Percentiles rank a stretch among this genome's conserved stretches.
Conservation (phyloP, 2,113 vertebrate species). For the Recurvirostra avosetta region DNA sequence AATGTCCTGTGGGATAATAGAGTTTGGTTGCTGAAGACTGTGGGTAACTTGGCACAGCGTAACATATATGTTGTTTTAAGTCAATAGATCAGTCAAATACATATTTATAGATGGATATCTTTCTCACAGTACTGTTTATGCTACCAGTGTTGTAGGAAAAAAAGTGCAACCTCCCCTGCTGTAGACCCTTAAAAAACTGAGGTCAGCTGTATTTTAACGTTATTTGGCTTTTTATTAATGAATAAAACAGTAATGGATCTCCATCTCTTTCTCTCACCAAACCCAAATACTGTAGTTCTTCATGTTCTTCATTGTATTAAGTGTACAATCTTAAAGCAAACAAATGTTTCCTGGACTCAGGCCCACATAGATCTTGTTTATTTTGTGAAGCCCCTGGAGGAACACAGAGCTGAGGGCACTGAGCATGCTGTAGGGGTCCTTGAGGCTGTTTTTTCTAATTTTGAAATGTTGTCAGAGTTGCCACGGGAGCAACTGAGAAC, state of each 20-base stretch:
- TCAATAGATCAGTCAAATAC: background rate
- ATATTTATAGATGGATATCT: background rate
- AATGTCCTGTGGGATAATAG: background rate
- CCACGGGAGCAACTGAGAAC: background rate
- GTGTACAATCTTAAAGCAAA: background rate
- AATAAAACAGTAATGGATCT: background rate
- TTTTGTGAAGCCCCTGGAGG: background rate
- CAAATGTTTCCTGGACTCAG: background rate
- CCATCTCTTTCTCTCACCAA: background rate
- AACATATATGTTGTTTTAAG: background rate
- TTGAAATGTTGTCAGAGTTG: background rate
- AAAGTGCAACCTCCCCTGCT: background rate
- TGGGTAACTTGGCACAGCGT: background rate
- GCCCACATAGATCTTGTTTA: background rate
- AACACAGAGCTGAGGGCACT: background rate
- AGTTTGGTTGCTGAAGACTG: background rate
- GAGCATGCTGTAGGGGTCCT: background rate
- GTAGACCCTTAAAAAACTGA: background rate
- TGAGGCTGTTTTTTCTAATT: background rate
- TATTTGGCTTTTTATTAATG: background rate
- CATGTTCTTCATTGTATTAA: background rate
- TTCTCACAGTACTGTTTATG: background rate
- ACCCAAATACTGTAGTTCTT: background rate
- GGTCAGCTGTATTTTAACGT: background rate
- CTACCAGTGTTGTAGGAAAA: background rate